These are phyloP conservation scores for Nymphicus hollandicus DNA, from an alignment of 2,113 vertebrate genomes.

Conservation along the genomic window DNA sequence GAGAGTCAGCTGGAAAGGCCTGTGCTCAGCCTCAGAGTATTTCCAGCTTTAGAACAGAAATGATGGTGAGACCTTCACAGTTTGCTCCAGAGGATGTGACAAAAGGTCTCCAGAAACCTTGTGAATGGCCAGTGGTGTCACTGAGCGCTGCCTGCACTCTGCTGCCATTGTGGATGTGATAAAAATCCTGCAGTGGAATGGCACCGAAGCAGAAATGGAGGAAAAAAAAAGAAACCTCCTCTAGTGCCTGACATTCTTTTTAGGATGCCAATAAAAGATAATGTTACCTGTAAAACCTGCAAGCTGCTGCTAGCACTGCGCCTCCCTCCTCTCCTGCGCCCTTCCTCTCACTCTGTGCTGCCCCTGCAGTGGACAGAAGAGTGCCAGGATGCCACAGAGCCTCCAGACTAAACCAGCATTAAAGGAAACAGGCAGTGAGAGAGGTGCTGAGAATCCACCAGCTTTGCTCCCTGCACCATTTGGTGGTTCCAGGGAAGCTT, in stretches of 20 bases:
- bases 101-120: conserved; percentile 40
- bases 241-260: conserved; percentile 80
- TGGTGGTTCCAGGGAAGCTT: neutral
- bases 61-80: neutral
- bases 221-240: neutral
- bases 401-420: neutral
- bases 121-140: conserved; percentile 46
- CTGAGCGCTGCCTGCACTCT: neutral
- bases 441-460: neutral
- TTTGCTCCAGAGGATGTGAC: conserved; percentile 18
- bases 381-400: neutral
- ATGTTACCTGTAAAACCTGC: conserved; percentile 78
- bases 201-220: conserved; percentile 47
- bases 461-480: neutral
- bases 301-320: conserved; percentile 63
- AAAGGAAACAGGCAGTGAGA: neutral
- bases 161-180: neutral
- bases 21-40: neutral
- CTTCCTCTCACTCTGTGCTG: neutral
- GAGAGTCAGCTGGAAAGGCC: neutral
- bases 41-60: conserved; percentile 27
- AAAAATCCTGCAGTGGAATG: conserved; percentile 54
- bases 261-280: conserved; percentile 82
- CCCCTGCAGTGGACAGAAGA: neutral
- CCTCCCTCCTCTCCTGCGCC: neutral